Base-by-base conservation (phyloP, 2,888 invertebrate species). In the Xylota segnis region DNA sequence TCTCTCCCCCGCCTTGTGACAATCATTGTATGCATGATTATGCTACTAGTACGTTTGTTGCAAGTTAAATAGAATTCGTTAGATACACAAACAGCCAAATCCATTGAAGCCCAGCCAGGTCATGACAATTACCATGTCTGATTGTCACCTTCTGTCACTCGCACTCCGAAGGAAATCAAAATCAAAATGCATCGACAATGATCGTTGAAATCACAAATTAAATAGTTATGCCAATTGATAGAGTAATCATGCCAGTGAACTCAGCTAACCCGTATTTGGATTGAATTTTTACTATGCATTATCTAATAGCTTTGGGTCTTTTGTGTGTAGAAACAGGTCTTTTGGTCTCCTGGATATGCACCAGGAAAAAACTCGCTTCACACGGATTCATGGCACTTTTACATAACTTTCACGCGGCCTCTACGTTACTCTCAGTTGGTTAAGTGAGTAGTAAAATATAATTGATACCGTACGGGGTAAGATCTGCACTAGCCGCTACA, bases 211-310 rank as follows among this genome's bases (percentile, higher is more conserved):
- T 37, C 18, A 6, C 29, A 54, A 52, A 52, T n/a, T 43, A 43
- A 6, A n/a, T 40, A 37, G 23, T 9, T 34, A 34, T 37, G 10
- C 63, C 50, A n/a, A 66, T 50, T 34, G 7, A 9, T 14, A n/a
- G 23, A 50, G 18, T 23, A 75, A 81, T 59, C 43, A 65, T 81
- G 84, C 71, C 86, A 82, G 6, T 86, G 86, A 86, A 82, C 86
- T 40, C 56, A 6, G 12, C 2, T 77, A 82, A 66, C 82, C 82
- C 66, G 50, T 7, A 61, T 47, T 61, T 50, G 74, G 70, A 63
- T 75, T 65, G 12, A 12, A 56, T 34, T 61, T 45, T 58, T 43
- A 23, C 27, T 66, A 4, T 45, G 27, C 18, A 71, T 82, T 86
- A 86, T 76, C 71, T 68, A 82, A 86, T 54, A 10, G 10, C 9